Base-by-base conservation (phyloP, 2,113 vertebrate genomes). In the Spea bombifrons region DNA sequence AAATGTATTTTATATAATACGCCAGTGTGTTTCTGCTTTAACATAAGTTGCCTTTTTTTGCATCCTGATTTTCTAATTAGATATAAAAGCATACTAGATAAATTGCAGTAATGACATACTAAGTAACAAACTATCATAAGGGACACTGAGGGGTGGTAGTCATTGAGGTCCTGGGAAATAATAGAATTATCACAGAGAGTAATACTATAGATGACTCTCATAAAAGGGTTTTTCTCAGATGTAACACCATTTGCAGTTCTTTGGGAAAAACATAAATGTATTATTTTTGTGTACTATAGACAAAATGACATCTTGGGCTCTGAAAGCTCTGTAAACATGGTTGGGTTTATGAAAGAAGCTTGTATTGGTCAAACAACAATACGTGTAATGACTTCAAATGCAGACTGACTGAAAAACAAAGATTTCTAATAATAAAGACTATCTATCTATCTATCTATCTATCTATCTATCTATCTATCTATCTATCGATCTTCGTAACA, bases 181-280 rank as follows among this genome's bases (percentile, higher is more conserved):
- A 75, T 66, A 47, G 64, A 53, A 67, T 75, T 67, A 49, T 75
- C 74, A 75, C 67, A 50, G 74, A 67, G 66, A 67, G 74, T 75
- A 67, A 75, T 75, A 57, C 74, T 7, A 75, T 75, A 67, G 63
- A 75, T 3, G 53, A 64, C 44, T 45, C 64, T 75, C 66, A 75
- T 75, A 75, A 75, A 75, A 67, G 74, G 45, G 15, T 30, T 30
- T 75, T 75, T 53, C 63, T 67, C 67, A 67, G 63, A 75, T 67
- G 45, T 53, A 66, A 55, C 7, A 66, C 53, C 10, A 12, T 75
- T 17, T 66, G 63, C 30, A 75, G 50, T 49, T 47, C 74, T 67
- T 75, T 75, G 66, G 65, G 53, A 75, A 4, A 30, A 53, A 8
- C 7, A 5, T 7, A 43, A 63, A n/a, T 67, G 7, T 57, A 45